These are phyloP conservation scores for Ophraella communa DNA, from an alignment of 2,888 invertebrate genomes.

Conservation along the genomic window DNA sequence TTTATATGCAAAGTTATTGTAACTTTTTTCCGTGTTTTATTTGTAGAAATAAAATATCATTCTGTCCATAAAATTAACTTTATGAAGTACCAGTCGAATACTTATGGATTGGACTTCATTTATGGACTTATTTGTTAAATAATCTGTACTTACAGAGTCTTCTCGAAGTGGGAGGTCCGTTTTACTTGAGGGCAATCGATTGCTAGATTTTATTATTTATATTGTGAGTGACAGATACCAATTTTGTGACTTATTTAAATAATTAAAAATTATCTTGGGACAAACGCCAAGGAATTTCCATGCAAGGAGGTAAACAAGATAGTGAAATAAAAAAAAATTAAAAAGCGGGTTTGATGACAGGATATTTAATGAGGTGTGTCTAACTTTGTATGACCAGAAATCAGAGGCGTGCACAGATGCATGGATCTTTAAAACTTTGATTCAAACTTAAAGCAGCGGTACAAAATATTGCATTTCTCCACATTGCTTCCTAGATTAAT, in stretches of 20 bases:
- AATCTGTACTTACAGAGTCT: too few relatives aligned
- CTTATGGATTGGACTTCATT: too few relatives aligned
- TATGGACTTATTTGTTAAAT: too few relatives aligned
- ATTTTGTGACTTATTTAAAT: conserved; percentile 24
- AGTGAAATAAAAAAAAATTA: conserved; percentile 21
- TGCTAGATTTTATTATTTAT: background rate
- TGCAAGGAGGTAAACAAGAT: conserved; percentile 26
- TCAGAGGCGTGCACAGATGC: background rate
- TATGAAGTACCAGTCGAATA: too few relatives aligned
- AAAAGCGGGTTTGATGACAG: conserved; percentile 17
- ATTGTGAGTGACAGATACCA: background rate
- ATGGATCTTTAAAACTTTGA: too few relatives aligned
- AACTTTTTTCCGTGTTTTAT: too few relatives aligned
- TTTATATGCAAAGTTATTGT: too few relatives aligned
- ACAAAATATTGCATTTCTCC: too few relatives aligned
- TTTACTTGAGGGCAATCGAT: background rate
- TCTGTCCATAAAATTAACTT: too few relatives aligned
- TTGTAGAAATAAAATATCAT: too few relatives aligned
- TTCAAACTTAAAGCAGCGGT: too few relatives aligned
- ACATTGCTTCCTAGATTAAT: too few relatives aligned
- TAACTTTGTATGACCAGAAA: conserved; percentile 3
- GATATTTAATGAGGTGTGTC: conserved; percentile 28
- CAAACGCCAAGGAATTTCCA: conserved; percentile 24
- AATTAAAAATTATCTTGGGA: conserved; percentile 19
- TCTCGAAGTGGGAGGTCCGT: background rate